Percentiles rank a stretch among this genome's conserved stretches.
Evolutionary conservation across 2,888 invertebrate genomes (phyloP).

Genomic region (Dicranocentrus wangi): DNA sequence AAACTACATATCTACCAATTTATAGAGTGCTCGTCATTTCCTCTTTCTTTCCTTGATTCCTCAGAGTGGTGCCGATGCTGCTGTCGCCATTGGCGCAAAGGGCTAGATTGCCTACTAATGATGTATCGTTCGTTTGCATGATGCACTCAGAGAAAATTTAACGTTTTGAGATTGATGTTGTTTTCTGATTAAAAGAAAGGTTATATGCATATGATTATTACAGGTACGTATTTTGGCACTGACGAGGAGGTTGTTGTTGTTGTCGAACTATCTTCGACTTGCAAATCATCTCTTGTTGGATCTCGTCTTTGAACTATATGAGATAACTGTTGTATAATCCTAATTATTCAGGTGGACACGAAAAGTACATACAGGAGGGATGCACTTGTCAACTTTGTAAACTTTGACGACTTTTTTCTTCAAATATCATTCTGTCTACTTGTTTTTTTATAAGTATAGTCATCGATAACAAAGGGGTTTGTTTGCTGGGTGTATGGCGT

Average conservation of each 20-base stretch:
- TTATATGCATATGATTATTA: constrained; percentile 8
- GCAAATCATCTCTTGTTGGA: not conserved
- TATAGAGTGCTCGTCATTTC: too few relatives aligned
- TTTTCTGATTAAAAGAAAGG: constrained; percentile 40
- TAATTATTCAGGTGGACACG: not conserved
- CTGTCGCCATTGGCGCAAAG: constrained; percentile 8
- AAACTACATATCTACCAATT: not conserved
- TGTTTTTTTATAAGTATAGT: too few relatives aligned
- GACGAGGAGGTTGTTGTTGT: not conserved
- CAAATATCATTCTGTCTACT: too few relatives aligned
- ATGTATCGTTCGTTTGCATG: constrained; percentile 12
- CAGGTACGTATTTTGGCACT: not conserved
- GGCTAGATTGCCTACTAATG: constrained; percentile 3
- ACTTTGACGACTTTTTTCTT: too few relatives aligned
- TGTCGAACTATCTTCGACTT: too few relatives aligned
- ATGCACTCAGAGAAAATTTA: constrained; percentile 5
- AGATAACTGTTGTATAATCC: not conserved
- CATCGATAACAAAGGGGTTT: too few relatives aligned
- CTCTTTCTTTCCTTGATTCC: constrained; percentile 37
- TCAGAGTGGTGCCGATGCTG: not conserved
- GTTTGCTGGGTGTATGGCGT: too few relatives aligned
- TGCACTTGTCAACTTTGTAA: too few relatives aligned
- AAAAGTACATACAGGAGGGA: too few relatives aligned
- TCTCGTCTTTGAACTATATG: constrained; percentile 8
- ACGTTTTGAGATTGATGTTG: constrained; percentile 1